Conservation (phyloP, 2,113 vertebrate genomes). For the Heptranchias perlo region DNA sequence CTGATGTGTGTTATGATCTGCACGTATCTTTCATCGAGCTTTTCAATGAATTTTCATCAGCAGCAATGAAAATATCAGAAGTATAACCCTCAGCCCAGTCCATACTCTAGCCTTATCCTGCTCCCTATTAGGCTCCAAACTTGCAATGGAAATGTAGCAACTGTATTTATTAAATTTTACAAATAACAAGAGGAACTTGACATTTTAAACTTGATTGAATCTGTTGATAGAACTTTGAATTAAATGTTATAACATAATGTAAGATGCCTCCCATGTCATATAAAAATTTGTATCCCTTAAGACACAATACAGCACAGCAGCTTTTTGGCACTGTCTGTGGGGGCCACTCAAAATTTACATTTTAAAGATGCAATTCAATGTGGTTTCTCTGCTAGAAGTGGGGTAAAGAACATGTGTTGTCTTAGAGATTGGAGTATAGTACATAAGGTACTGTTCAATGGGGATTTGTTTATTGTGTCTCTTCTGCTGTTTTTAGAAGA, state of each 20-base stretch:
- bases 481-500: neutral
- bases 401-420: neutral
- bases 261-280: neutral
- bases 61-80: neutral
- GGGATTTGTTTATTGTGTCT: neutral
- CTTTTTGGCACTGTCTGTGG: neutral
- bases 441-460: neutral
- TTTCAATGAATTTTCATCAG: neutral
- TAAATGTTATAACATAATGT: neutral
- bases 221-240: neutral
- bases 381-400: neutral
- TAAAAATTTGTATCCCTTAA: neutral
- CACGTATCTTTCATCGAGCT: neutral
- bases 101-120: neutral
- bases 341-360: neutral
- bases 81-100: neutral
- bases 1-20: neutral
- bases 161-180: neutral
- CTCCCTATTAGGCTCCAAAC: neutral
- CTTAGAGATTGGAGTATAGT: too few species aligned
- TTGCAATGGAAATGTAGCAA: neutral
- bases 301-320: neutral
- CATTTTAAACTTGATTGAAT: slow-evolving; percentile 3
- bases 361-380: neutral
- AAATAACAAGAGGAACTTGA: slow-evolving; percentile 10